Percentiles rank a stretch among this genome's conserved stretches.
Evolutionary conservation across 2,888 invertebrate species (phyloP).

Genomic region (Drosophila emarginata): DNA sequence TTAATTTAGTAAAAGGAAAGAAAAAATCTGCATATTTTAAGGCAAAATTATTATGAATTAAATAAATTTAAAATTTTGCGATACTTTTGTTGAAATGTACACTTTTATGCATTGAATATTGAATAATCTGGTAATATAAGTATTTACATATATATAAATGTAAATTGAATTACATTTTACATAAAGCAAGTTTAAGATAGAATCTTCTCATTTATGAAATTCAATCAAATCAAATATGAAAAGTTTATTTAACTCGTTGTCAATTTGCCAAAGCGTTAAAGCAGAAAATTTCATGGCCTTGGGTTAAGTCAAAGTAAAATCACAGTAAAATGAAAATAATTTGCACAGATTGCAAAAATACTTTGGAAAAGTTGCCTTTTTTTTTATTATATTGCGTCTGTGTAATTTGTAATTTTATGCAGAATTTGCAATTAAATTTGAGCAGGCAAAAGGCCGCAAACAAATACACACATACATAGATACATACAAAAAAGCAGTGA

Average conservation of each 20-base stretch:
- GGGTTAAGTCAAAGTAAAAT: conserved; percentile 8
- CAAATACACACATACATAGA: background rate
- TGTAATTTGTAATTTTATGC: conserved; percentile 37
- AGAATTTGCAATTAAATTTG: conserved; percentile 42
- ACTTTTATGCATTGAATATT: background rate
- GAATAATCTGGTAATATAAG: background rate
- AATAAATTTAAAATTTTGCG: background rate
- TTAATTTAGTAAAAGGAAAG: too few relatives aligned
- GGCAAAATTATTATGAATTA: too few relatives aligned
- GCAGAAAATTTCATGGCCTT: conserved; percentile 2
- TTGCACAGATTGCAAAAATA: conserved; percentile 1
- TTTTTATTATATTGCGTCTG: conserved; percentile 3
- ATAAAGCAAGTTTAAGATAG: background rate
- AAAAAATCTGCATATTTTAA: too few relatives aligned
- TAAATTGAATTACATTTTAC: background rate
- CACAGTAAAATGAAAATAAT: conserved; percentile 5
- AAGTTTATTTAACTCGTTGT: background rate
- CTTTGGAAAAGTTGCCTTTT: conserved; percentile 1
- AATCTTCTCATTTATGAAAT: conserved; percentile 4
- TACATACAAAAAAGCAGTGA: background rate
- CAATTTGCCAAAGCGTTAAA: conserved; percentile 15
- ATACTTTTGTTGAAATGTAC: background rate
- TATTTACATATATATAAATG: background rate
- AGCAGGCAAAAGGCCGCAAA: conserved; percentile 15
- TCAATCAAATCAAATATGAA: conserved; percentile 7